A percentile compares a stretch with the other conserved stretches of the same genome.
Evolutionary conservation across 2,888 invertebrate genomes (phyloP).

Genomic region (Teleogryllus oceanicus): DNA sequence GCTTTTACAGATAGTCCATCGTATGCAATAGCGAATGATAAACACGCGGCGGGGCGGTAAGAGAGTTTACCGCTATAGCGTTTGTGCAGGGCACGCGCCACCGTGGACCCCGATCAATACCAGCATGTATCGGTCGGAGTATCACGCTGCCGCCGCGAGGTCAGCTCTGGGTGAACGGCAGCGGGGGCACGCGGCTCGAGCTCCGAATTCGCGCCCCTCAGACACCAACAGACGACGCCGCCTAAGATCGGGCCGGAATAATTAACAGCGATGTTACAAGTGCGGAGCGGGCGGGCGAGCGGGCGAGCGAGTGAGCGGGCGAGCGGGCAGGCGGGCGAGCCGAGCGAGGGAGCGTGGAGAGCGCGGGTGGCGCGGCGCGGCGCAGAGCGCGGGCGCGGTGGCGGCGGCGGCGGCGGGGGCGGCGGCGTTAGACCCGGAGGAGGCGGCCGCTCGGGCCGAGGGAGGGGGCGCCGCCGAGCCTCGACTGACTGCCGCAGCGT

Average conservation of each 20-base stretch:
- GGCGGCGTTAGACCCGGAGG: slow-evolving; percentile 1
- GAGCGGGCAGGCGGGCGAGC: neutral
- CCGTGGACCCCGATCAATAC: neutral
- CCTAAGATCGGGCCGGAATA: neutral
- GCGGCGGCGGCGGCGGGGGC: neutral
- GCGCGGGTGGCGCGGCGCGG: neutral
- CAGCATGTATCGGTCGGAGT: neutral
- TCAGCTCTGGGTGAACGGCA: neutral
- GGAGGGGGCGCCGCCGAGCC: neutral
- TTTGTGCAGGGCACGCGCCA: neutral
- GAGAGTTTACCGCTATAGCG: neutral
- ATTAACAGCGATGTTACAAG: neutral
- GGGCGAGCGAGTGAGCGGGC: neutral
- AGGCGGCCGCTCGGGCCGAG: neutral
- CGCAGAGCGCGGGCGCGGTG: neutral
- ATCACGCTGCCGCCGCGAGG: neutral
- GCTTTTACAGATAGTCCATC: too few relatives aligned
- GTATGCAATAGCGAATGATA: neutral
- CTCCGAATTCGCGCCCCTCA: neutral
- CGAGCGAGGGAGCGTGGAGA: neutral
- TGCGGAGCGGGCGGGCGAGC: neutral
- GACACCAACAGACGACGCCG: neutral
- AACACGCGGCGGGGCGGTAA: neutral
- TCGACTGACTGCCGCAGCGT: neutral
- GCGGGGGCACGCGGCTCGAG: neutral